These are phyloP conservation scores for Anolis sagrei DNA, from an alignment of 2,113 vertebrate species.

Conservation along the genomic window DNA sequence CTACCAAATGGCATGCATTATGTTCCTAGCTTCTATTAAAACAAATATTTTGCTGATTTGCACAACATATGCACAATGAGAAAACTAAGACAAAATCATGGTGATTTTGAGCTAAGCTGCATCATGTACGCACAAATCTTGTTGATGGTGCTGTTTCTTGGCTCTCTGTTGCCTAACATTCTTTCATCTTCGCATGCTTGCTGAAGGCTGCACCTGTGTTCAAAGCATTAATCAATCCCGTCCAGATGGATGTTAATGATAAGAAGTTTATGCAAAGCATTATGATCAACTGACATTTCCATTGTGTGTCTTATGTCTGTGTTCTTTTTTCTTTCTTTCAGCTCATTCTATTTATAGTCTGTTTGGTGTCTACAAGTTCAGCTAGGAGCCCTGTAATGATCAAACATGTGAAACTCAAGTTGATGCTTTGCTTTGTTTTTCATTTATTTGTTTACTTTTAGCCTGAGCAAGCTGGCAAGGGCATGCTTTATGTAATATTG, in stretches of 20 bases:
- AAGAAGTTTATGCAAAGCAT: conserved; percentile 60
- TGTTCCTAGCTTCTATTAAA: conserved; percentile 16
- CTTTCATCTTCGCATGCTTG: conserved; percentile 66
- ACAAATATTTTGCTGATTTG: not conserved
- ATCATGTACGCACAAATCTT: conserved; percentile 25
- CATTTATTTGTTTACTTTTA: too few relatives aligned
- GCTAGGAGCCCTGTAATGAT: conserved; percentile 54
- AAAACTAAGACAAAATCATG: conserved; percentile 26
- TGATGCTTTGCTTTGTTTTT: conserved; percentile 25
- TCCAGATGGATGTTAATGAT: conserved; percentile 73
- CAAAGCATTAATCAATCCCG: conserved; percentile 65
- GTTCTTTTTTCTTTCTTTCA: conserved; percentile 45
- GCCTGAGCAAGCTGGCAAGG: too few relatives aligned
- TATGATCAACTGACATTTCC: conserved; percentile 61
- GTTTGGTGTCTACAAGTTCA: conserved; percentile 54
- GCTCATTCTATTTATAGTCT: conserved; percentile 66
- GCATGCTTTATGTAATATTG: too few relatives aligned
- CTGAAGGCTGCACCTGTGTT: conserved; percentile 51
- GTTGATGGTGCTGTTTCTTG: conserved; percentile 31
- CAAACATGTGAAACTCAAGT: conserved; percentile 52
- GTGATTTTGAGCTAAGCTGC: conserved; percentile 32
- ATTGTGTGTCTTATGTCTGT: conserved; percentile 26
- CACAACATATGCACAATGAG: conserved; percentile 8
- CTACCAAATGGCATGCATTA: not conserved
- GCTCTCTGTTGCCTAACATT: conserved; percentile 49